A percentile compares a stretch with the other conserved stretches of the same genome.
Evolutionary conservation across 2,888 invertebrate species (phyloP).

Genomic region (Anthrax anthrax): DNA sequence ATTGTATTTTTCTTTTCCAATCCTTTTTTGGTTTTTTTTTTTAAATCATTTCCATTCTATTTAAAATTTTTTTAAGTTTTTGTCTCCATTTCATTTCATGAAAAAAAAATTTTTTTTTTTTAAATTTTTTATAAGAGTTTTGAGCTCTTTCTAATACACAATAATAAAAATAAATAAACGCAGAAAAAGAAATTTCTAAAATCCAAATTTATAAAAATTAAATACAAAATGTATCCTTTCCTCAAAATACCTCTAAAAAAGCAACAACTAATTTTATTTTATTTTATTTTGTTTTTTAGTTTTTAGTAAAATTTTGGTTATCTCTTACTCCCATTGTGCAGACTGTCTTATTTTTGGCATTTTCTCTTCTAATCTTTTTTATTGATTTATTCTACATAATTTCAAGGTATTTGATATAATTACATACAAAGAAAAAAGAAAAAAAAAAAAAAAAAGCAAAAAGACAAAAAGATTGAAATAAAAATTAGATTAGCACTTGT

Average conservation of each 20-base stretch:
- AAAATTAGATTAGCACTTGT: too few species aligned
- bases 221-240: neutral
- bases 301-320: conserved; percentile 13
- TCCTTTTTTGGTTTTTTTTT: too few species aligned
- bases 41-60: too few species aligned
- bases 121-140: too few species aligned
- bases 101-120: too few species aligned
- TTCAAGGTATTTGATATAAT: conserved; percentile 30
- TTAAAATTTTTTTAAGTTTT: too few species aligned
- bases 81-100: too few species aligned
- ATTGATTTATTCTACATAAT: conserved; percentile 38
- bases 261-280: neutral
- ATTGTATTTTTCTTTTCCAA: too few species aligned
- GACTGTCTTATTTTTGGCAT: conserved; percentile 37
- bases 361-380: conserved; percentile 38
- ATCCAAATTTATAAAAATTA: neutral
- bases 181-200: neutral
- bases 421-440: neutral
- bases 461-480: neutral
- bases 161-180: too few species aligned
- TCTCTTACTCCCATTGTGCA: conserved; percentile 23
- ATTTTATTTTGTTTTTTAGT: conserved; percentile 4
- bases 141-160: too few species aligned
- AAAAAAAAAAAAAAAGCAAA: neutral
- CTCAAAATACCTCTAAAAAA: too few species aligned